Evolutionary conservation across 2,797 vertebrate species (phyloP).

Genomic region (Anguilla obscura): DNA sequence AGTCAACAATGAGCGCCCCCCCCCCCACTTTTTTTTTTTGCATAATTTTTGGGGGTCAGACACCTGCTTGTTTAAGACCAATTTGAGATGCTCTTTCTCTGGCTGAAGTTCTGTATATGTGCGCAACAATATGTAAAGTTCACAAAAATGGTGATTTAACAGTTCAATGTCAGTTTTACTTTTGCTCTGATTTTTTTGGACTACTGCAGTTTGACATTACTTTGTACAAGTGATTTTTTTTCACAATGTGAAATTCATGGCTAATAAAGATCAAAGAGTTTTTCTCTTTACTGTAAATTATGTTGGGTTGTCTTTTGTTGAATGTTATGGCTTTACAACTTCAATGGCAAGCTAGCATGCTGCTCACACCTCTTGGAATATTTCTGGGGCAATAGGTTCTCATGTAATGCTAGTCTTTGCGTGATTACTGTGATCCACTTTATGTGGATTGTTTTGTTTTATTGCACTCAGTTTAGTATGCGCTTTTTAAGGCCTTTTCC

Average conservation of each 20-base stretch:
- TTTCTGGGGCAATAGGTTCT: not conserved
- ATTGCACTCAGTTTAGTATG: not conserved
- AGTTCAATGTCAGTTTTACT: constrained; percentile 61
- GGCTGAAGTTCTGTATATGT: constrained; percentile 57
- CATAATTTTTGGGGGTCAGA: constrained; percentile 68
- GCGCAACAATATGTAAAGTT: constrained; percentile 47
- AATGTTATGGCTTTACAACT: constrained; percentile 7
- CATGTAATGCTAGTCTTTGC: not conserved
- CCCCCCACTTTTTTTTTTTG: constrained; percentile 75
- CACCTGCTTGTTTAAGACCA: constrained; percentile 75
- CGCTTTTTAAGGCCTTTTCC: not conserved
- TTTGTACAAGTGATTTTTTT: constrained; percentile 92
- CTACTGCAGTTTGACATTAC: constrained; percentile 77
- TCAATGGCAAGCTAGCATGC: not conserved
- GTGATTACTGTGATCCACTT: not conserved
- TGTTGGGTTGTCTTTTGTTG: constrained; percentile 19
- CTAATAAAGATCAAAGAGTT: constrained; percentile 93
- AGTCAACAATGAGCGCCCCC: constrained; percentile 82
- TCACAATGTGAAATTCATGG: constrained; percentile 99
- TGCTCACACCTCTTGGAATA: constrained; percentile 14
- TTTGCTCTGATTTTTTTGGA: constrained; percentile 59
- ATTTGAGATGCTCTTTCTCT: constrained; percentile 64
- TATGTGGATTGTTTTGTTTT: not conserved
- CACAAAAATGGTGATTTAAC: constrained; percentile 58
- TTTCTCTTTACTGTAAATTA: constrained; percentile 80